A percentile compares a stretch with the other conserved stretches of the same genome.
Evolutionary conservation across 2,888 invertebrate species (phyloP).

Genomic region (Sesamia inferens): DNA sequence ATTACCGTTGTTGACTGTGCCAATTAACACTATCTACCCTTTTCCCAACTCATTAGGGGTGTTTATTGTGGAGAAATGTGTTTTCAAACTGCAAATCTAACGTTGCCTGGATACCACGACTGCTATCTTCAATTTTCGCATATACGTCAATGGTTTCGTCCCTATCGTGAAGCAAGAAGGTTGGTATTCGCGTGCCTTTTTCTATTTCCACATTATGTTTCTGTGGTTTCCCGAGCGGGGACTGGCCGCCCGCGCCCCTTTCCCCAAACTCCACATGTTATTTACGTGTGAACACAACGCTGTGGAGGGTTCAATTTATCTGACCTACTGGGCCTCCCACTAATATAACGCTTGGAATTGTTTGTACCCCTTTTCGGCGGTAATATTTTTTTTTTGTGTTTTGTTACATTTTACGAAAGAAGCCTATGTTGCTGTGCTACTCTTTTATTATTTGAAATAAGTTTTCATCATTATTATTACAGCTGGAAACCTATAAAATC

Average conservation of each 20-base stretch:
- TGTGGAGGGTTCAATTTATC: slow-evolving; percentile 89
- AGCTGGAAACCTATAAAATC: not conserved
- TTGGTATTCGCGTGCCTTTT: slow-evolving; percentile 54
- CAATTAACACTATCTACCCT: slow-evolving; percentile 64
- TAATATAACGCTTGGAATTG: slow-evolving; percentile 86
- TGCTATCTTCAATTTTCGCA: slow-evolving; percentile 57
- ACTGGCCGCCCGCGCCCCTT: slow-evolving; percentile 76
- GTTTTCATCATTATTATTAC: too few relatives aligned
- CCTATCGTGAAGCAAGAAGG: slow-evolving; percentile 67
- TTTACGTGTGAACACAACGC: slow-evolving; percentile 90
- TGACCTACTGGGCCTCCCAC: slow-evolving; percentile 89
- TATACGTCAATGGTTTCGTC: slow-evolving; percentile 24
- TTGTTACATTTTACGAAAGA: slow-evolving; percentile 32
- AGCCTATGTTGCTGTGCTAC: slow-evolving; percentile 19
- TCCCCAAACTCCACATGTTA: slow-evolving; percentile 88
- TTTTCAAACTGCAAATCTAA: slow-evolving; percentile 76
- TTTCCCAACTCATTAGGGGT: slow-evolving; percentile 72
- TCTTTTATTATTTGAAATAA: not conserved
- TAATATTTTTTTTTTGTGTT: slow-evolving; percentile 71
- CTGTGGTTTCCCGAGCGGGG: slow-evolving; percentile 66
- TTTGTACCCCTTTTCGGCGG: slow-evolving; percentile 76
- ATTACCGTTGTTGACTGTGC: slow-evolving; percentile 46
- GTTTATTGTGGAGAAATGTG: slow-evolving; percentile 70
- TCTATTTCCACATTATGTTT: slow-evolving; percentile 37
- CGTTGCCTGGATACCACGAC: slow-evolving; percentile 75